phyloP scores from a whole-genome alignment of 2,888 invertebrate genomes.

The Papilio elwesi region DNA sequence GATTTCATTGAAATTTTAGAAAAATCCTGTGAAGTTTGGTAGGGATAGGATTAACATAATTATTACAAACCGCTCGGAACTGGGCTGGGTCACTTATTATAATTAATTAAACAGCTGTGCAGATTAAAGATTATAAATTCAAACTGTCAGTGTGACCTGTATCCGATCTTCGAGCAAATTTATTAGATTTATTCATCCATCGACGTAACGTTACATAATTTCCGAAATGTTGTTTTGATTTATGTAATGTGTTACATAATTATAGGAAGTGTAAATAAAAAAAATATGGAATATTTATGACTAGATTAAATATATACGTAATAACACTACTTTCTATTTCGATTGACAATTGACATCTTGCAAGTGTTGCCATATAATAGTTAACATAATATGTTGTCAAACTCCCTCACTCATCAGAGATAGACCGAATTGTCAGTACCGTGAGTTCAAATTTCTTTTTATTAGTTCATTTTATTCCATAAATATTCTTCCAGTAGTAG shows the following conservation, averaged over 20 bases:
- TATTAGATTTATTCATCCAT: constrained; percentile 19
- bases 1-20: too few relatives aligned
- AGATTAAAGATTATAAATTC: constrained; percentile 25
- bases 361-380: constrained; percentile 16
- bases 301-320: constrained; percentile 31
- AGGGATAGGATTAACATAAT: too few relatives aligned
- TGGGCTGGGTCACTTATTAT: neutral
- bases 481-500: too few relatives aligned
- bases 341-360: constrained; percentile 33
- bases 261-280: constrained; percentile 27
- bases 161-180: constrained; percentile 16
- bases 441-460: too few relatives aligned
- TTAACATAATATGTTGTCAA: too few relatives aligned
- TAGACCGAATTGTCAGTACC: too few relatives aligned
- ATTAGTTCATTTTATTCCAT: too few relatives aligned
- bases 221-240: constrained; percentile 29
- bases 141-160: constrained; percentile 19
- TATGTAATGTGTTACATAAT: constrained; percentile 29
- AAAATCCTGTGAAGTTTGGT: too few relatives aligned
- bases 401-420: too few relatives aligned
- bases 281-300: constrained; percentile 36
- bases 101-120: constrained; percentile 26
- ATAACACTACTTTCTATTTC: constrained; percentile 31
- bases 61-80: too few relatives aligned
- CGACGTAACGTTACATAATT: constrained; percentile 22